These are phyloP conservation scores for Odontomachus brunneus DNA, from an alignment of 1,140 invertebrate species.

Conservation along the genomic window DNA sequence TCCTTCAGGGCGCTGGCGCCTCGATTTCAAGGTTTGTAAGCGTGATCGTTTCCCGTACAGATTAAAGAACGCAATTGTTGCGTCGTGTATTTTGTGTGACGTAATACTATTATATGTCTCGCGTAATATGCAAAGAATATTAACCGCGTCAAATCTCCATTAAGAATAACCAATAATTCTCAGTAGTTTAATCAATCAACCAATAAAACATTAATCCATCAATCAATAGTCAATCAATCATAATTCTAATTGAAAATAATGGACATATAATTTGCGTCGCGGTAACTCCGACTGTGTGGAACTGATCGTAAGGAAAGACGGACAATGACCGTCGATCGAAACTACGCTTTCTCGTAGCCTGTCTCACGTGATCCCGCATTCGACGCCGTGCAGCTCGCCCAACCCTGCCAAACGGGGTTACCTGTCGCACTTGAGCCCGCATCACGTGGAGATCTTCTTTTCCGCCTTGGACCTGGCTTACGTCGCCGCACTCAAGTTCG, in stretches of 20 bases:
- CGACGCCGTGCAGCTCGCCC: slow-evolving; percentile 86
- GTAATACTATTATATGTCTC: too few relatives aligned
- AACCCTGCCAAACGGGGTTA: slow-evolving; percentile 63
- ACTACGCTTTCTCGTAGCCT: slow-evolving; percentile 76
- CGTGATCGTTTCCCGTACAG: not conserved
- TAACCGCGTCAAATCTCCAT: too few relatives aligned
- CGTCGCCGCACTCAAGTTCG: slow-evolving; percentile 93
- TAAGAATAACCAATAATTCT: too few relatives aligned
- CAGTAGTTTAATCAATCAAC: too few relatives aligned
- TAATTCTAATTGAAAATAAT: not conserved
- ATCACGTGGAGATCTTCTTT: slow-evolving; percentile 86
- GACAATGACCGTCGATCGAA: not conserved
- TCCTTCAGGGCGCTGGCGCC: slow-evolving; percentile 89
- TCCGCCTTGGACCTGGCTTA: slow-evolving; percentile 93
- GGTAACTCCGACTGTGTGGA: not conserved
- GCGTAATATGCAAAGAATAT: too few relatives aligned
- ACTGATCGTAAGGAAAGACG: too few relatives aligned
- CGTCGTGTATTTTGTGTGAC: too few relatives aligned
- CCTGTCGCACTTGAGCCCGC: slow-evolving; percentile 65
- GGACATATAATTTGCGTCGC: not conserved
- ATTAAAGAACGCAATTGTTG: too few relatives aligned
- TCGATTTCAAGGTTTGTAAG: slow-evolving; percentile 86
- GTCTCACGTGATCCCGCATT: slow-evolving; percentile 81
- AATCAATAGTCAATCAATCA: too few relatives aligned
- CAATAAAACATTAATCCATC: too few relatives aligned